These are phyloP conservation scores for Charanyca ferruginea DNA, from an alignment of 2,888 invertebrate species.

Conservation along the genomic window DNA sequence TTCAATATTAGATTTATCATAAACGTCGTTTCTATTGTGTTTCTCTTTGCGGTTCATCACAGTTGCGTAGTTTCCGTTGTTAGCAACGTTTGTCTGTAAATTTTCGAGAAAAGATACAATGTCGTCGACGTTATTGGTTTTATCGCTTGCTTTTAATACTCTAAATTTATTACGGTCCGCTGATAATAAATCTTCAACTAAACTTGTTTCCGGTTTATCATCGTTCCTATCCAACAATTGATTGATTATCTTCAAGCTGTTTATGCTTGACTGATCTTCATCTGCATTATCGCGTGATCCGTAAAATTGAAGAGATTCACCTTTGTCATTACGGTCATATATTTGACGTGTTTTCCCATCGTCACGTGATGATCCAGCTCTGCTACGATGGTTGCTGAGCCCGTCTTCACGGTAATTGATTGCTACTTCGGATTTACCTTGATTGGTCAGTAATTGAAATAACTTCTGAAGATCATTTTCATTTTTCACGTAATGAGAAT, in stretches of 20 bases:
- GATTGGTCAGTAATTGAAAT: constrained; percentile 32
- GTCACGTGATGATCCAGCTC: constrained; percentile 8
- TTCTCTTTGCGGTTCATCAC: constrained; percentile 15
- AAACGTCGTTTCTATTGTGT: constrained; percentile 25
- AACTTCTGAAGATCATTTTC: constrained; percentile 43
- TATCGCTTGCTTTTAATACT: constrained; percentile 4
- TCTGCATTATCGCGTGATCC: neutral
- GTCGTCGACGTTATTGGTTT: constrained; percentile 12
- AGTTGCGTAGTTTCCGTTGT: constrained; percentile 4
- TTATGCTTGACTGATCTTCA: constrained; percentile 5
- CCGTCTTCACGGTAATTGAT: constrained; percentile 22
- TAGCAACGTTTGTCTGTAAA: constrained; percentile 18
- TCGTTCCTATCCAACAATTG: constrained; percentile 28
- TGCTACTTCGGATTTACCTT: constrained; percentile 43
- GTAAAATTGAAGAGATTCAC: constrained; percentile 7
- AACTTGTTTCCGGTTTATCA: neutral
- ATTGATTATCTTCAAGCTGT: constrained; percentile 44
- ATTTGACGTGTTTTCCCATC: constrained; percentile 16
- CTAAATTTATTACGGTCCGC: neutral
- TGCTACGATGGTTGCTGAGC: constrained; percentile 16
- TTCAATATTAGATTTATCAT: constrained; percentile 17
- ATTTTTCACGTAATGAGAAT: constrained; percentile 24
- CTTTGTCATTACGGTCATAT: constrained; percentile 5
- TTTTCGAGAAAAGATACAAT: constrained; percentile 26
- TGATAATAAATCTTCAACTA: constrained; percentile 22